Evolutionary conservation across 2,888 invertebrate genomes (phyloP), one percentile per base, ranked within the genome.

Genomic region (Cabera pusaria): DNA sequence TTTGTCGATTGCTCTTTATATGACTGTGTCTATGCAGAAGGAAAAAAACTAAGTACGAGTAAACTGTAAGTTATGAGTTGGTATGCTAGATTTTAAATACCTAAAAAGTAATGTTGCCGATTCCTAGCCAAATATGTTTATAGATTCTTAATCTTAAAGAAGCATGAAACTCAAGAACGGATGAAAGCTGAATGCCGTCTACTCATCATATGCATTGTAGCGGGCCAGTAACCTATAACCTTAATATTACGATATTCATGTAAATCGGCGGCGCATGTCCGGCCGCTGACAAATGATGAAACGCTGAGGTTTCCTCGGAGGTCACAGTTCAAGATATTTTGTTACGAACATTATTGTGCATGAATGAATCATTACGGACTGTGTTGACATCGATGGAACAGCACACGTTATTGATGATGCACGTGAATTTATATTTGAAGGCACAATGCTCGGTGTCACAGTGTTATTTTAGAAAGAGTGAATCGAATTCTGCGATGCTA

Each of bases 251-350:
- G 56, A 56, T 60, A 64, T 67, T 64, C 59, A 64, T 65, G 64
- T 68, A 70, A 74, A 74, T 64, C 56, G 52, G 55, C 42, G 45
- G 51, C 49, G 56, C 56, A 63, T 54, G 64, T 62, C 55, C 51
- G 56, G 49, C 50, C 56, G 48, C 70, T 69, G 74, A 75, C 76
- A 73, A 72, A 75, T 71, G 67, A 75, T 63, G 65, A 71, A 71
- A 64, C 46, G 57, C 55, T 52, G 54, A 58, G 54, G 58, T 59
- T 59, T 56, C 57, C 53, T 59, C 49, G 43, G 45, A 48, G 40
- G 55, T 70, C 50, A 71, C 55, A 71, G 76, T 68, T 72, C 70
- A 67, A 59, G 49, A 55, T 35, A 43, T 58, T 58, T 54, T 51
- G 52, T 58, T 52, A 44, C 39, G 48, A 59, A 52, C 50, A 52